Percentiles rank a stretch among this genome's conserved stretches.
Conservation (phyloP, 1,140 invertebrate species). For the Armadillidium nasatum region DNA sequence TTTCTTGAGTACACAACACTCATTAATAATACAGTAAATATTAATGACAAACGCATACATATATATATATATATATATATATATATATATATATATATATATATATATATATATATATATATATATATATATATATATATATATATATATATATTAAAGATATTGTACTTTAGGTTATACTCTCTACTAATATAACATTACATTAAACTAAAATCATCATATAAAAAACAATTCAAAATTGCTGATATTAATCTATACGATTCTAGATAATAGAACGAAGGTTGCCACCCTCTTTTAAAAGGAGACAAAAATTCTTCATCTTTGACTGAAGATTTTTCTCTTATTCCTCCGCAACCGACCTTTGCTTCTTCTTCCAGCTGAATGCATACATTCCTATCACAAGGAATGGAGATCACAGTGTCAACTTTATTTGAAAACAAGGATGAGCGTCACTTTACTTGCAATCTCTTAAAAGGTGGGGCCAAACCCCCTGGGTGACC, state of each 20-base stretch:
- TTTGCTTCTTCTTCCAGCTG: conserved; percentile 12
- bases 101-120: not conserved
- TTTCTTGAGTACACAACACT: no score
- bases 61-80: no score
- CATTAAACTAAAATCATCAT: conserved; percentile 34
- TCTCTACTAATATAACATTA: conserved; percentile 11
- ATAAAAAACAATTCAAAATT: conserved; percentile 42
- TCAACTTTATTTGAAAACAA: conserved; percentile 16
- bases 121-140: conserved; percentile 6
- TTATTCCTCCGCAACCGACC: not conserved
- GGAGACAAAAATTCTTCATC: conserved; percentile 29
- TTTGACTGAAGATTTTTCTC: not conserved
- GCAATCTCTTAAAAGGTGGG: conserved; percentile 31
- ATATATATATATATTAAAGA: not conserved
- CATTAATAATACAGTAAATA: no score
- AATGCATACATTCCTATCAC: not conserved
- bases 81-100: conserved; percentile 9
- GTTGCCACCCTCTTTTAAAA: conserved; percentile 33
- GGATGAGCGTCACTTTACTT: conserved; percentile 40
- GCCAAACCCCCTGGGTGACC: conserved; percentile 16
- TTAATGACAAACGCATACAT: no score
- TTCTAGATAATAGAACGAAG: conserved; percentile 25
- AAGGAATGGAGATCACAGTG: conserved; percentile 21
- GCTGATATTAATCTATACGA: conserved; percentile 33
- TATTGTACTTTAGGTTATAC: not conserved